Percentiles rank a stretch among this genome's conserved stretches.
Evolutionary conservation across 2,888 invertebrate genomes (phyloP).

Genomic region (Nebria salina): DNA sequence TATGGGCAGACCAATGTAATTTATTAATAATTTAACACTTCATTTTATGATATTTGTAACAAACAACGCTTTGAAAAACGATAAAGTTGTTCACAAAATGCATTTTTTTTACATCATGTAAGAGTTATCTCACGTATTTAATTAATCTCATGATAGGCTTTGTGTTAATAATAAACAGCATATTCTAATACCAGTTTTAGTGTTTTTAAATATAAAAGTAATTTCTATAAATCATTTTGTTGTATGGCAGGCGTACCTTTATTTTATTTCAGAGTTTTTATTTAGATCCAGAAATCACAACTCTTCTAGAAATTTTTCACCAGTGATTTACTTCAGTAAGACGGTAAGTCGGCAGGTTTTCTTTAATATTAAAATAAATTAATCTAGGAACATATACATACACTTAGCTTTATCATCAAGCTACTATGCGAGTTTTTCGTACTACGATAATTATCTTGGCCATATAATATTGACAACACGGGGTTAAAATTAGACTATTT

Average conservation of each 20-base stretch:
- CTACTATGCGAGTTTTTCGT: no score
- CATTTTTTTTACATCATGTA: slow-evolving; percentile 1
- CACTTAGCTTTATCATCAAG: no score
- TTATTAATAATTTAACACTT: slow-evolving; percentile 19
- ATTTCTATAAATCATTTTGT: background rate
- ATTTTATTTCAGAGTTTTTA: background rate
- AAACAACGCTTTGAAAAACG: background rate
- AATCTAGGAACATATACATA: no score
- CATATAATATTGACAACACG: no score
- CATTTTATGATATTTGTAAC: slow-evolving; percentile 1
- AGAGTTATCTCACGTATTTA: slow-evolving; percentile 31
- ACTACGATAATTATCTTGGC: no score
- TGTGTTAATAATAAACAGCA: slow-evolving; percentile 23
- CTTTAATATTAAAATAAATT: no score
- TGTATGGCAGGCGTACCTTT: background rate
- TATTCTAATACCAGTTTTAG: background rate
- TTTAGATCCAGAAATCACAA: no score
- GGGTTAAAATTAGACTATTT: no score
- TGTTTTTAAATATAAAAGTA: background rate
- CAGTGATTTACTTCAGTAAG: no score
- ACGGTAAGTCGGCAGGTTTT: no score
- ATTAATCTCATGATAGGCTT: slow-evolving; percentile 29
- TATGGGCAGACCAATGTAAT: slow-evolving; percentile 80
- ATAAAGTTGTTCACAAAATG: background rate
- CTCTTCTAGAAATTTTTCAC: no score